These are phyloP conservation scores for Sebastes kiyomatsui DNA, from an alignment of 2,797 vertebrate species.

Conservation along the genomic window DNA sequence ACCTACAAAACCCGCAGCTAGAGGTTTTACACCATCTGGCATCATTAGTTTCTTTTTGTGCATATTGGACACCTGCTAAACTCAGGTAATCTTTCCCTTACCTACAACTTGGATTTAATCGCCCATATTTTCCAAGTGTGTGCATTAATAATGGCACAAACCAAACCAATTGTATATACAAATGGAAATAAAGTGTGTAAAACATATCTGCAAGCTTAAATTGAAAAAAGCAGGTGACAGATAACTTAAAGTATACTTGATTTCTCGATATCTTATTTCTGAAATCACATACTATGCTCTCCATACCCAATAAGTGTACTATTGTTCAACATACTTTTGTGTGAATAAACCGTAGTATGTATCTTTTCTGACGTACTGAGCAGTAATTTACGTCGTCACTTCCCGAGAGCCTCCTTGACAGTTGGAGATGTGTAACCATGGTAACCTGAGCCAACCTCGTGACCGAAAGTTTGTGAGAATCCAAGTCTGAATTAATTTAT, in stretches of 20 bases:
- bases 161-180: background rate
- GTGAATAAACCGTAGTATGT: too few species aligned
- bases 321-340: too few species aligned
- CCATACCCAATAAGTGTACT: rapidly evolving
- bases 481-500: too few species aligned
- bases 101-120: background rate
- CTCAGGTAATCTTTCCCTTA: background rate
- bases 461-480: too few species aligned
- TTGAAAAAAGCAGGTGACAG: background rate
- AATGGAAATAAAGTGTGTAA: background rate
- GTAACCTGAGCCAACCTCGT: too few species aligned
- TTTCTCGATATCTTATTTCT: too few species aligned
- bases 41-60: constrained; percentile 6
- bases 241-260: background rate
- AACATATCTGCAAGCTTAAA: background rate
- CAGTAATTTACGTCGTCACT: too few species aligned
- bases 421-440: too few species aligned
- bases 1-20: background rate
- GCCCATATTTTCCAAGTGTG: background rate
- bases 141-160: background rate
- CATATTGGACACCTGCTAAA: background rate
- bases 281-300: too few species aligned
- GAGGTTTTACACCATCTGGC: constrained; percentile 4
- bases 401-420: too few species aligned
- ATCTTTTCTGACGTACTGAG: too few species aligned